phyloP scores from a whole-genome alignment of 2,113 vertebrate species.

The Fulmarus glacialis region DNA sequence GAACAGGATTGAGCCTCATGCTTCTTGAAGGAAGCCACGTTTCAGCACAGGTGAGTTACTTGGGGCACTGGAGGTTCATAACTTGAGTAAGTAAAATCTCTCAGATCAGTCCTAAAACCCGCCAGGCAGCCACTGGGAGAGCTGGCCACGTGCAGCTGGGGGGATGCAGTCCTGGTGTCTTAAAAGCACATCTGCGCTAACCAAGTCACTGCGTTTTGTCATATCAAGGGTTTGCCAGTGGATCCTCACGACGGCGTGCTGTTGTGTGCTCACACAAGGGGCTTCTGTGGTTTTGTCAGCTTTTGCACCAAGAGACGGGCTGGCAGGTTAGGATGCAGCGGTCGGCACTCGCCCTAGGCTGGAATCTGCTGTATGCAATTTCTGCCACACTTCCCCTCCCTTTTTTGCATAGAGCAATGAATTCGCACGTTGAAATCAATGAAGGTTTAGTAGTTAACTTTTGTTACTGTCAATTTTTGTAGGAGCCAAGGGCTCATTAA shows the following conservation, averaged over 20 bases:
- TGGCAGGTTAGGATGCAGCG: not conserved
- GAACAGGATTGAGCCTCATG: not conserved
- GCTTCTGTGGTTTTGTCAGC: not conserved
- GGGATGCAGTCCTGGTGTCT: not conserved
- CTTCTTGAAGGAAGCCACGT: not conserved
- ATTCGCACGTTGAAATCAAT: not conserved
- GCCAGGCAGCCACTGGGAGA: not conserved
- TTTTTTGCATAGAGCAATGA: not conserved
- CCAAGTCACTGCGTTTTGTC: not conserved
- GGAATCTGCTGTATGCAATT: not conserved
- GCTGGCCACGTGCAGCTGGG: not conserved
- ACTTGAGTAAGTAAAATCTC: not conserved
- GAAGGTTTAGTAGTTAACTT: not conserved
- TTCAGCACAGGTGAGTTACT: not conserved
- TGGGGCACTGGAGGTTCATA: not conserved
- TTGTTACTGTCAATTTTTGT: not conserved
- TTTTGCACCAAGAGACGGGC: not conserved
- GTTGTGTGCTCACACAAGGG: rapidly evolving
- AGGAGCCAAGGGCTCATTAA: not conserved
- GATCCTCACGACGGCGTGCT: not conserved
- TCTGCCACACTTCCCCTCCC: not conserved
- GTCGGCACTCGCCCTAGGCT: not conserved
- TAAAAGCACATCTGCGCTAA: not conserved
- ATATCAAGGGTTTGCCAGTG: not conserved
- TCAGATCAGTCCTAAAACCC: not conserved